Conservation (phyloP, 2,113 vertebrate genomes). For the Archilochus colubris region DNA sequence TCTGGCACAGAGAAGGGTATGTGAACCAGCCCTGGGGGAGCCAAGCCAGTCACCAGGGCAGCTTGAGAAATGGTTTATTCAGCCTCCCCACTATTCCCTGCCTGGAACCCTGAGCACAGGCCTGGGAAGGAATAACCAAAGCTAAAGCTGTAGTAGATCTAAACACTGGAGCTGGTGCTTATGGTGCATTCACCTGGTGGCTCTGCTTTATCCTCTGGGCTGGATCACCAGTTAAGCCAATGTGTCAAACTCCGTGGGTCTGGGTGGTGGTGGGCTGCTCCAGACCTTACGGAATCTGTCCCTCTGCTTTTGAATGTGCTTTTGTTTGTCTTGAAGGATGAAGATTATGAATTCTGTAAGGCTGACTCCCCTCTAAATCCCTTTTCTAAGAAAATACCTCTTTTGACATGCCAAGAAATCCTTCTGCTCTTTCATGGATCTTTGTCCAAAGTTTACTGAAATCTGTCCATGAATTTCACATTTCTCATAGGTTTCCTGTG, state of each 20-base stretch:
- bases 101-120: neutral
- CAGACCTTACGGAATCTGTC: neutral
- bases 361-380: neutral
- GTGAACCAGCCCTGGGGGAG: accelerated
- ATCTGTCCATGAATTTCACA: neutral
- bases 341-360: neutral
- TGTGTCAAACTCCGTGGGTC: accelerated
- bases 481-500: neutral
- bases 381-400: slow-evolving; percentile 24
- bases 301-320: neutral
- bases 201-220: neutral
- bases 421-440: neutral
- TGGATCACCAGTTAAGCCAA: neutral
- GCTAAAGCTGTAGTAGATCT: neutral
- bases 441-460: neutral
- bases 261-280: neutral
- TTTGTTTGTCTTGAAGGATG: neutral
- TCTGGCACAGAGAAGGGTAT: neutral
- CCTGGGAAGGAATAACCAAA: neutral
- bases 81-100: neutral
- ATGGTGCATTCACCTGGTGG: accelerated
- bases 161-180: neutral
- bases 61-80: accelerated
- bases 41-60: neutral
- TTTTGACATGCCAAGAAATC: neutral